Base-by-base conservation (phyloP, 2,113 vertebrate genomes). In the Limnothrissa miodon region DNA sequence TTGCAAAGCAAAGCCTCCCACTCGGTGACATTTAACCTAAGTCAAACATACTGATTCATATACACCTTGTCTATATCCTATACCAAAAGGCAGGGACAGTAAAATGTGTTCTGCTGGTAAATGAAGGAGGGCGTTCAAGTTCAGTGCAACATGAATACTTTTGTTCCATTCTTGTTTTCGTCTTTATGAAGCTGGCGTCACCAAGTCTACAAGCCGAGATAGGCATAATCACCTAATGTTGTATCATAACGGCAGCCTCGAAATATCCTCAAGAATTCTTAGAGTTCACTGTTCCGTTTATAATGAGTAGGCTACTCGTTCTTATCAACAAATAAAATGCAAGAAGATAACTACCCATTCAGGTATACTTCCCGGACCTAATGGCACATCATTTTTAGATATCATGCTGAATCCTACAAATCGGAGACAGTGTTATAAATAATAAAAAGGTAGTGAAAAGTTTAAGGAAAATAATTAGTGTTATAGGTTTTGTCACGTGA, bases 151-250 rank as follows among this genome's bases (percentile, higher is more conserved):
- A 82, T 81, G 84, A 80, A 78, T 80, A 82, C 82, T 83, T 83
- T 29, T 82, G 81, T 82, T 88, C 83, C 80, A 81, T 88, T 81
- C 84, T 84, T 82, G 45, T 80, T 66, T 83, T 79, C 86, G 81
- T 88, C 87, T 85, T 90, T 90, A 92, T 91, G 90, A 90, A 89
- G 66, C 87, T 92, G 94, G 94, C 94, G 94, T 94, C 94, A 87
- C 87, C 39, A 86, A 91, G 94, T 94, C 94, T 95, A 90, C 92
- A 86, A 89, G 84, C 91, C 89, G 90, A 92, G 93, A 95, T 94
- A 93, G 92, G 85, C 93, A 93, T 87, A 93, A 94, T 94, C 93
- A 94, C 93, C 93, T 91, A 88, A 90, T 90, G 90, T 90, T 92
- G 92, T 90, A 93, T 92, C 66, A 74, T 74, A 23, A 36, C 29